Evolutionary conservation across 2,888 invertebrate species (phyloP).

Genomic region (Phengaris arion): DNA sequence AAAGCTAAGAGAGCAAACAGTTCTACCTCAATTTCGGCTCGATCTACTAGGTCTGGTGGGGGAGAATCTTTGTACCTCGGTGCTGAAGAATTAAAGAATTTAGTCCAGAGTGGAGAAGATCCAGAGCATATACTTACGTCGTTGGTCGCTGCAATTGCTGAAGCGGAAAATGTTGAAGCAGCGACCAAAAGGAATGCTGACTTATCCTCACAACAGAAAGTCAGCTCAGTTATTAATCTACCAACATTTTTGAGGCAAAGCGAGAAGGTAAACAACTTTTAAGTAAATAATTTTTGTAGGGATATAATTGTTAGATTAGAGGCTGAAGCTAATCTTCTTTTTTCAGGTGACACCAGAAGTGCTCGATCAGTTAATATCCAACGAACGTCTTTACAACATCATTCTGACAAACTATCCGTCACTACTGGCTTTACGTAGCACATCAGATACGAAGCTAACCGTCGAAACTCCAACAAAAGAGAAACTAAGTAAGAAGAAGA

Average conservation of each 20-base stretch:
- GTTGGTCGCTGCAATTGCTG: slow-evolving; percentile 80
- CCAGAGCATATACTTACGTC: slow-evolving; percentile 83
- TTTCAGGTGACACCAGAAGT: slow-evolving; percentile 85
- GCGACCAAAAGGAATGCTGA: slow-evolving; percentile 72
- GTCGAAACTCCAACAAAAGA: slow-evolving; percentile 52
- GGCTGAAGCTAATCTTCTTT: background rate
- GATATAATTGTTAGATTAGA: background rate
- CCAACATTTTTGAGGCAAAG: slow-evolving; percentile 88
- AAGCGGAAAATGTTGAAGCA: slow-evolving; percentile 71
- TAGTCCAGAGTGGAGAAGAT: slow-evolving; percentile 85
- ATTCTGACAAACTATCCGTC: slow-evolving; percentile 87
- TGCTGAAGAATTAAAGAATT: slow-evolving; percentile 82
- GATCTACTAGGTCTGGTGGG: slow-evolving; percentile 65
- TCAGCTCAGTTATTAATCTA: slow-evolving; percentile 86
- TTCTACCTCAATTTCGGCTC: slow-evolving; percentile 74
- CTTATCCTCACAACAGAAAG: slow-evolving; percentile 62
- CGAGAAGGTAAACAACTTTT: slow-evolving; percentile 78
- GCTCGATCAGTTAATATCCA: slow-evolving; percentile 81
- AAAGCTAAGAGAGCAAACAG: slow-evolving; percentile 77
- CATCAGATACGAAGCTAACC: slow-evolving; percentile 81
- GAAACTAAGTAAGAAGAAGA: slow-evolving; percentile 44
- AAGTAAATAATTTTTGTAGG: background rate
- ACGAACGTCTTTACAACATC: slow-evolving; percentile 83
- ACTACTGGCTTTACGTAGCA: slow-evolving; percentile 81
- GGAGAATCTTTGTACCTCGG: slow-evolving; percentile 81